Percentiles rank a stretch among this genome's conserved stretches.
Evolutionary conservation across 2,888 invertebrate genomes (phyloP).

Genomic region (Camponotus fellah): DNA sequence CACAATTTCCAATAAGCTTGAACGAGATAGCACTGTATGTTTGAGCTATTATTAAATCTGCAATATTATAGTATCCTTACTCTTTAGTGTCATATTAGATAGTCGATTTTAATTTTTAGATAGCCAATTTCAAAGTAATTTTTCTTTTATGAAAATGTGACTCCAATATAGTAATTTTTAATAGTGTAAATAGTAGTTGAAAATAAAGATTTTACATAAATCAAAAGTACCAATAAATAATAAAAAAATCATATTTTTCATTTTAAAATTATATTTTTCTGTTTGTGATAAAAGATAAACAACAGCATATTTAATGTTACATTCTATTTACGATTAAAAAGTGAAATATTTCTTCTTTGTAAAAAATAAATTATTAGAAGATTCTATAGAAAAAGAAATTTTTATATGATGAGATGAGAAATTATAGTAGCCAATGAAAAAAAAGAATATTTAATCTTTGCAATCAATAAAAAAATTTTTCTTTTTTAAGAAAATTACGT

Average conservation of each 20-base stretch:
- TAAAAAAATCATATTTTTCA: neutral
- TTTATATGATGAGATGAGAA: neutral
- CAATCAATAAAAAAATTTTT: neutral
- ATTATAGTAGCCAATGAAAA: neutral
- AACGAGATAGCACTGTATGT: neutral
- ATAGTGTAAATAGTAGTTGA: neutral
- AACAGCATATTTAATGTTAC: neutral
- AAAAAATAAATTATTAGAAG: neutral
- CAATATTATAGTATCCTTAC: neutral
- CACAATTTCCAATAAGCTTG: neutral
- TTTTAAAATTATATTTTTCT: neutral
- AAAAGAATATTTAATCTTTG: neutral
- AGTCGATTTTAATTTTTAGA: too few relatives aligned
- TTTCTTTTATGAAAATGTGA: neutral
- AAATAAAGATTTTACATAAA: neutral
- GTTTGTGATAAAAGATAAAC: neutral
- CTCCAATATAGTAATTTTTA: neutral
- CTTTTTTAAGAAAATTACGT: neutral
- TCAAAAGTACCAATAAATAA: neutral
- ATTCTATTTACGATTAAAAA: constrained; percentile 1
- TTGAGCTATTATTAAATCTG: neutral
- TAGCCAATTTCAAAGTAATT: neutral
- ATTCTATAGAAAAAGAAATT: neutral
- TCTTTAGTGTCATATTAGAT: too few relatives aligned
- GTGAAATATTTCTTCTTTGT: neutral